These are phyloP conservation scores for Tenthredo scrophulariae DNA, from an alignment of 2,888 invertebrate genomes.

Conservation along the genomic window DNA sequence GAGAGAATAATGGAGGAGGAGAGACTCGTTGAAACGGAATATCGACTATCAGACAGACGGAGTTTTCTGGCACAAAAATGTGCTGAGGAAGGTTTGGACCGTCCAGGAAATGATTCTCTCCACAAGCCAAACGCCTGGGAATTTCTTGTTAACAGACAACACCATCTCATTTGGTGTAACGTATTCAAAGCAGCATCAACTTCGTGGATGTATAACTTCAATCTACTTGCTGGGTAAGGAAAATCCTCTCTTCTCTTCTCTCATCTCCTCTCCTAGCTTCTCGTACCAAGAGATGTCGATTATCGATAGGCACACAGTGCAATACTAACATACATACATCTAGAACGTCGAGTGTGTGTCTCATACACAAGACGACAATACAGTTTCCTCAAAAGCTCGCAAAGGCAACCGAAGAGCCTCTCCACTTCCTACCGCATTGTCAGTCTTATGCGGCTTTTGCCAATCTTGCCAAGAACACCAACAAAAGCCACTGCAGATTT, in stretches of 20 bases:
- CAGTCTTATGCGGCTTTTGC: slow-evolving; percentile 27
- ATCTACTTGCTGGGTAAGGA: slow-evolving; percentile 87
- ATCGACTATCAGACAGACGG: slow-evolving; percentile 82
- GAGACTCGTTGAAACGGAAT: slow-evolving; percentile 82
- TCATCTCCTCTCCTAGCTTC: slow-evolving; percentile 38
- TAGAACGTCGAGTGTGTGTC: neutral
- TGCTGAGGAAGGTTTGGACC: slow-evolving; percentile 82
- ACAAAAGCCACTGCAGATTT: slow-evolving; percentile 35
- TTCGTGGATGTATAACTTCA: slow-evolving; percentile 96
- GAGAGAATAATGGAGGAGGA: slow-evolving; percentile 76
- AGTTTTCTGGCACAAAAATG: slow-evolving; percentile 82
- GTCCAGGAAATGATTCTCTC: slow-evolving; percentile 80
- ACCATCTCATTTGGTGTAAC: slow-evolving; percentile 91
- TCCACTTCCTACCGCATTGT: neutral
- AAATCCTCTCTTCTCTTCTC: neutral
- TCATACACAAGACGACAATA: slow-evolving; percentile 36
- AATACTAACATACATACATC: neutral
- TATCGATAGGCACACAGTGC: slow-evolving; percentile 78
- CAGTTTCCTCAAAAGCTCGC: slow-evolving; percentile 7
- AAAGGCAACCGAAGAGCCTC: slow-evolving; percentile 29
- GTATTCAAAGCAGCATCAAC: slow-evolving; percentile 91
- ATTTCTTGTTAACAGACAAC: slow-evolving; percentile 89
- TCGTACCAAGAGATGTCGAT: slow-evolving; percentile 83
- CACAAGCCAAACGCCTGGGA: slow-evolving; percentile 92
- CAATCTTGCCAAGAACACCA: slow-evolving; percentile 6